Evolutionary conservation across 2,113 vertebrate genomes (phyloP).

Genomic region (Pangasianodon hypophthalmus): DNA sequence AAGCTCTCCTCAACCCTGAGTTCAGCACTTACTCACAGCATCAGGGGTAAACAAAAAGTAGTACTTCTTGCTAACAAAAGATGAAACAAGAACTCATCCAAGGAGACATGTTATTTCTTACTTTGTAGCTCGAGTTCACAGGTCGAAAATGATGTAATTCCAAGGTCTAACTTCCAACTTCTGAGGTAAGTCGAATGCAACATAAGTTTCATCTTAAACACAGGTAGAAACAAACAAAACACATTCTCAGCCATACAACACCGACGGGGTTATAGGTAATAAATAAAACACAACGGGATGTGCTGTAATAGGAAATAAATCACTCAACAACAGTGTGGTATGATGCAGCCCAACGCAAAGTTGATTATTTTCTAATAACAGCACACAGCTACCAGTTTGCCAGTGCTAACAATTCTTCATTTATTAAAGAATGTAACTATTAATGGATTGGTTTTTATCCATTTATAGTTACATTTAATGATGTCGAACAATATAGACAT

Average conservation of each 20-base stretch:
- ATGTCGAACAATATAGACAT: not conserved
- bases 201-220: not conserved
- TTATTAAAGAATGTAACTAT: no score
- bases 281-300: not conserved
- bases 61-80: not conserved
- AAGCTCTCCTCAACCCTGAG: not conserved
- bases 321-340: not conserved
- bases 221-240: not conserved
- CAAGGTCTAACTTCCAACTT: not conserved
- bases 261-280: not conserved
- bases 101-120: not conserved
- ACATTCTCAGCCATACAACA: not conserved
- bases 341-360: not conserved
- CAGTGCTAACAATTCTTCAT: no score
- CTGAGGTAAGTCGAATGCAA: not conserved
- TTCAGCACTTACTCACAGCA: not conserved
- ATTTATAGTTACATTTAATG: not conserved
- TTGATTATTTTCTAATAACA: not conserved
- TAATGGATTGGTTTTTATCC: not conserved
- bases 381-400: no score
- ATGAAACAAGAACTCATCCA: not conserved
- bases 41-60: no score
- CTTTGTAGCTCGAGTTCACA: not conserved
- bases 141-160: not conserved
- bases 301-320: not conserved